Conservation (phyloP, 2,113 vertebrate genomes). For the Gopherus evgoodei region DNA sequence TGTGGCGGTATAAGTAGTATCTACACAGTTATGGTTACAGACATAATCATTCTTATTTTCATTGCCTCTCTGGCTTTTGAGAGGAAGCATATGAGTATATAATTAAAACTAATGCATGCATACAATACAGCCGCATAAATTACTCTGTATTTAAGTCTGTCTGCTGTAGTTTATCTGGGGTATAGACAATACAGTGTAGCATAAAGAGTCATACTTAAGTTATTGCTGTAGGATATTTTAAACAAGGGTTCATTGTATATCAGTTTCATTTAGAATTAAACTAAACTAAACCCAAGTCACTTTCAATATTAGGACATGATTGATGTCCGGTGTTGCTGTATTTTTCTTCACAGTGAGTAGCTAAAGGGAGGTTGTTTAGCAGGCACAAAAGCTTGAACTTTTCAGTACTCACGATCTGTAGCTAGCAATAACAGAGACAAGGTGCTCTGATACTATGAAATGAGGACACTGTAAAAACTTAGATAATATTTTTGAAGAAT, state of each 20-base stretch:
- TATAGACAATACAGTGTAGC: not conserved
- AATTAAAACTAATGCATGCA: not conserved
- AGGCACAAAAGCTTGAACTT: not conserved
- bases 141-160: not conserved
- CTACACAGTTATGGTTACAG: not conserved
- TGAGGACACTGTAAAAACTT: not conserved
- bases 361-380: conserved; percentile 18
- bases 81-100: accelerated
- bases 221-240: not conserved
- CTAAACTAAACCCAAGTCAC: conserved; percentile 23
- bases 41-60: not conserved
- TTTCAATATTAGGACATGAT: conserved; percentile 41
- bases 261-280: not conserved
- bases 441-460: not conserved
- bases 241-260: not conserved
- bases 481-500: not conserved
- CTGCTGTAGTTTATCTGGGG: not conserved
- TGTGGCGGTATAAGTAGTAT: not conserved
- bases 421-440: not conserved
- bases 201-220: not conserved
- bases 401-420: not conserved
- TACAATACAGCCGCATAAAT: not conserved
- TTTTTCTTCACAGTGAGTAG: not conserved
- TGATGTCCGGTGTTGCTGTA: not conserved
- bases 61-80: not conserved